phyloP scores from a whole-genome alignment of 2,888 invertebrate species.

The Drosophila demipolita region DNA sequence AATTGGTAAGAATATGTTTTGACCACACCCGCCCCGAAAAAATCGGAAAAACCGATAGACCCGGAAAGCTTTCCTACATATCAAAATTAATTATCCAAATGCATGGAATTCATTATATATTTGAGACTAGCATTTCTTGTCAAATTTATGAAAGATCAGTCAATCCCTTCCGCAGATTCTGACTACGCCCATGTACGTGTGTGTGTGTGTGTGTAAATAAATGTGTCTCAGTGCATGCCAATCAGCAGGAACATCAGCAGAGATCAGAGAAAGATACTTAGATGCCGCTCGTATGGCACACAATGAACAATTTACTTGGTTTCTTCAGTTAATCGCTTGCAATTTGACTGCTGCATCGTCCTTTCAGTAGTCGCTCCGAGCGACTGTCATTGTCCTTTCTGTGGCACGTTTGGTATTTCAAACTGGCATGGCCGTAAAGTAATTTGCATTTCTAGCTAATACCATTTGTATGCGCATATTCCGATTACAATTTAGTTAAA shows the following conservation, averaged over 20 bases:
- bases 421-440: slow-evolving; percentile 69
- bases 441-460: slow-evolving; percentile 80
- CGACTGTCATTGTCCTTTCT: slow-evolving; percentile 21
- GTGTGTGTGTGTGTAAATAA: slow-evolving; percentile 11
- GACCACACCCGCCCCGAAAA: not conserved
- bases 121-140: not conserved
- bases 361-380: slow-evolving; percentile 14
- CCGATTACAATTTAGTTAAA: slow-evolving; percentile 80
- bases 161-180: not conserved
- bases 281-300: slow-evolving; percentile 48
- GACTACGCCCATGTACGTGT: not conserved
- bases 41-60: not conserved
- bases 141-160: not conserved
- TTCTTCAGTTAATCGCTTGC: slow-evolving; percentile 80
- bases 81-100: not conserved
- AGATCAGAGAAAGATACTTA: slow-evolving; percentile 42
- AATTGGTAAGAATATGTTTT: not conserved
- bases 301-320: slow-evolving; percentile 82
- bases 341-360: slow-evolving; percentile 67
- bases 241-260: slow-evolving; percentile 27
- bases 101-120: not conserved
- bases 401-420: slow-evolving; percentile 19
- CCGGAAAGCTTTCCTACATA: not conserved
- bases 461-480: slow-evolving; percentile 81
- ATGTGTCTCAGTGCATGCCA: slow-evolving; percentile 28